A percentile compares a stretch with the other conserved stretches of the same genome.
Evolutionary conservation across 2,888 invertebrate species (phyloP).

Genomic region (Archaeoteleia sp.): DNA sequence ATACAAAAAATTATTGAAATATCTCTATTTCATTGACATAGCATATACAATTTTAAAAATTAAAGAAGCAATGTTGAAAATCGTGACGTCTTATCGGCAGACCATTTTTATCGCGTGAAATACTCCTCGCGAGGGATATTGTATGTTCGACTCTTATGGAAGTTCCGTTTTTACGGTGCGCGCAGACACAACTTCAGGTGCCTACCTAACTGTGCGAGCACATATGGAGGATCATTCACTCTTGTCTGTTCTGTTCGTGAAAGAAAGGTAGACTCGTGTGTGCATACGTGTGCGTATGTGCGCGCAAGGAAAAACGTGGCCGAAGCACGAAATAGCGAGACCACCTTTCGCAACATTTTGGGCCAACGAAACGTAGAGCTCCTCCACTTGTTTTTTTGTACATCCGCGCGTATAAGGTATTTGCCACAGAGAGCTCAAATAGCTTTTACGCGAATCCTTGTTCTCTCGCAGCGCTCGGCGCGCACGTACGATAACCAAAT

Average conservation of each 20-base stretch:
- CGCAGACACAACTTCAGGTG: slow-evolving; percentile 48
- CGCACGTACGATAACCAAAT: slow-evolving; percentile 6
- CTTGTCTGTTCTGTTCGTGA: slow-evolving; percentile 9
- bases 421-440: slow-evolving; percentile 1
- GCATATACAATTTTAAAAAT: neutral
- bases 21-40: no score
- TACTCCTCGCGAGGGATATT: slow-evolving; percentile 32
- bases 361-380: slow-evolving; percentile 19
- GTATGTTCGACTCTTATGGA: slow-evolving; percentile 40
- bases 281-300: slow-evolving; percentile 9
- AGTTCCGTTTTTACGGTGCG: slow-evolving; percentile 50
- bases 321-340: slow-evolving; percentile 15
- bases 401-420: slow-evolving; percentile 13
- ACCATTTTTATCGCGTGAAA: slow-evolving; percentile 4
- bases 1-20: no score
- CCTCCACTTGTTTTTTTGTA: slow-evolving; percentile 7
- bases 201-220: slow-evolving; percentile 24
- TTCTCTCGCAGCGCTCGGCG: neutral
- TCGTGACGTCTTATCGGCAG: slow-evolving; percentile 2
- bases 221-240: slow-evolving; percentile 43
- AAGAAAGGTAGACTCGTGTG: slow-evolving; percentile 13
- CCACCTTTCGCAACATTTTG: slow-evolving; percentile 9
- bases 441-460: slow-evolving; percentile 5
- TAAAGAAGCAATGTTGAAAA: neutral
- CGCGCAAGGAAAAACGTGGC: slow-evolving; percentile 27